Evolutionary conservation across 2,797 vertebrate species (phyloP).

Genomic region (Brotula barbata): DNA sequence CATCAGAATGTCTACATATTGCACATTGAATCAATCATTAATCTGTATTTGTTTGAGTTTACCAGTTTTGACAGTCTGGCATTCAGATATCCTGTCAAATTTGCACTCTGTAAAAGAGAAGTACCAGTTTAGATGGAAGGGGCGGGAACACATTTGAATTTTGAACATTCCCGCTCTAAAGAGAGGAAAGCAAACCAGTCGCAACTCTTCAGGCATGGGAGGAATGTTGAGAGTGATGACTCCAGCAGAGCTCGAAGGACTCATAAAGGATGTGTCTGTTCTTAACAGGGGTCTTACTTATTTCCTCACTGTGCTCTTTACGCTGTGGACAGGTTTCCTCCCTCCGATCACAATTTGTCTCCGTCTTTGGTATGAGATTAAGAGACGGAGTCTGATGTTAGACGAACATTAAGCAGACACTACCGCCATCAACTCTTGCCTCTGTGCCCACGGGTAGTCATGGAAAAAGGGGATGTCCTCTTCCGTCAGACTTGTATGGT

Average conservation of each 20-base stretch:
- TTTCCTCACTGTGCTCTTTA: conserved; percentile 16
- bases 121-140: conserved; percentile 45
- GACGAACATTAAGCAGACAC: conserved; percentile 2
- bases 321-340: conserved; percentile 13
- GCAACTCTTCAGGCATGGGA: conserved; percentile 64
- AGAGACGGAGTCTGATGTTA: conserved; percentile 6
- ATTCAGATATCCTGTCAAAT: not conserved
- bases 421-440: not conserved
- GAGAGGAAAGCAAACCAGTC: conserved; percentile 53
- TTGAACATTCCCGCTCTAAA: conserved; percentile 72
- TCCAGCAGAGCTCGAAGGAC: conserved; percentile 33
- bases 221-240: conserved; percentile 66
- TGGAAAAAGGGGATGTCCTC: conserved; percentile 21
- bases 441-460: conserved; percentile 23
- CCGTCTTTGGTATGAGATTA: conserved; percentile 25
- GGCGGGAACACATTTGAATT: conserved; percentile 71
- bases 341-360: conserved; percentile 24
- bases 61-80: not conserved
- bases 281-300: conserved; percentile 38
- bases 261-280: conserved; percentile 67
- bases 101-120: conserved; percentile 36
- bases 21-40: not conserved
- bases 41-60: not conserved
- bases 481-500: conserved; percentile 26
- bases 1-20: not conserved